Evolutionary conservation across 2,888 invertebrate genomes (phyloP).

Genomic region (Poecilobothrus nobilitatus): DNA sequence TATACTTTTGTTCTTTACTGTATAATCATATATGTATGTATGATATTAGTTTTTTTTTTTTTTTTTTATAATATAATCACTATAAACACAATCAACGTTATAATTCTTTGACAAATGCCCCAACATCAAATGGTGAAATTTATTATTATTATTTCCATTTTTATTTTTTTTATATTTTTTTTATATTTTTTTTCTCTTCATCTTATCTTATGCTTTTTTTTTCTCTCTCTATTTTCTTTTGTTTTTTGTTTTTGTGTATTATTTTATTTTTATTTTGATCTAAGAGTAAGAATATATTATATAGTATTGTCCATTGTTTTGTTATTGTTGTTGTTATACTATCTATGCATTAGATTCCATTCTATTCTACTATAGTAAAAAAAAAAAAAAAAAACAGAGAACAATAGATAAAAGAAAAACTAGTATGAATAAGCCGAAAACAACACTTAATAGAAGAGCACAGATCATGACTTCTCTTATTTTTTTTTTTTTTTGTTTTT

Average conservation of each 20-base stretch:
- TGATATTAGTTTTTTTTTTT: too few species aligned
- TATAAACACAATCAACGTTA: neutral
- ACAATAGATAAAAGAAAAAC: neutral
- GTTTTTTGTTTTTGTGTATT: too few species aligned
- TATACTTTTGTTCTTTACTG: too few species aligned
- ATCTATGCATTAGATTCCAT: neutral
- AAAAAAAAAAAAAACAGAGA: neutral
- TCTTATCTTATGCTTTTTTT: too few species aligned
- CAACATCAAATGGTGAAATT: slow-evolving; percentile 1
- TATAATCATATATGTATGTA: too few species aligned
- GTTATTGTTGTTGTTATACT: neutral
- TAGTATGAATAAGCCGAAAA: neutral
- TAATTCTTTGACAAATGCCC: neutral
- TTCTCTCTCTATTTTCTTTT: too few species aligned
- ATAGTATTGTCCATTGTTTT: neutral
- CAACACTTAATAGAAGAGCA: neutral
- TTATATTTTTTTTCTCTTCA: too few species aligned
- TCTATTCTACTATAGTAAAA: too few species aligned
- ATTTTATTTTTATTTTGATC: neutral
- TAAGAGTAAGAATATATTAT: too few species aligned
- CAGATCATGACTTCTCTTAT: neutral
- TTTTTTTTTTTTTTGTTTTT: too few species aligned
- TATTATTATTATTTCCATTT: neutral
- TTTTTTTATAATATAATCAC: too few species aligned
- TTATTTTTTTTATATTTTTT: neutral